Evolutionary conservation across 2,797 vertebrate species (phyloP).

Genomic region (Pseudochaenichthys georgianus): DNA sequence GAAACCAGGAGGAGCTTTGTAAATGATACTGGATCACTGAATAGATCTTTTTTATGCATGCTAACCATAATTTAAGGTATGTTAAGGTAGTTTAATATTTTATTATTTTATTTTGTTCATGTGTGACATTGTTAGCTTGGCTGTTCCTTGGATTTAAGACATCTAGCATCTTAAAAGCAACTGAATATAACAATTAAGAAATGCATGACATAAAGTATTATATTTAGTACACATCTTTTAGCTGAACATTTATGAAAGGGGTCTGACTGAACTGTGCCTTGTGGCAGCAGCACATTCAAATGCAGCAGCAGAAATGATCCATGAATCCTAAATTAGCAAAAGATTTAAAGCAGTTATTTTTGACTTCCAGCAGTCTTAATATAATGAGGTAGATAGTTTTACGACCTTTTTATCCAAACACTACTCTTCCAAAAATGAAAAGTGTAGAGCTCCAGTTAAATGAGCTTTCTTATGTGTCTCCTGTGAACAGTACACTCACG

Average conservation of each 20-base stretch:
- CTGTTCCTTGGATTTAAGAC: not conserved
- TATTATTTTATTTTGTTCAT: no score
- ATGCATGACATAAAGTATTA: not conserved
- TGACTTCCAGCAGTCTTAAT: slow-evolving; percentile 31
- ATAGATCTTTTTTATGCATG: not conserved
- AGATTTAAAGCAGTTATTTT: slow-evolving; percentile 12
- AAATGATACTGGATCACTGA: not conserved
- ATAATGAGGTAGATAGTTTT: slow-evolving; percentile 42
- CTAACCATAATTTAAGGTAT: no score
- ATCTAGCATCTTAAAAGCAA: not conserved
- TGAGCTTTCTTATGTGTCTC: slow-evolving; percentile 41
- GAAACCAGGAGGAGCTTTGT: not conserved
- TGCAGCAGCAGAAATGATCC: slow-evolving; percentile 48
- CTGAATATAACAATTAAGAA: slow-evolving; percentile 10
- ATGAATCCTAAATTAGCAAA: slow-evolving; percentile 35
- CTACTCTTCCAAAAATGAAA: slow-evolving; percentile 37
- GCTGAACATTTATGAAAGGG: slow-evolving; percentile 49
- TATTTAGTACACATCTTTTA: slow-evolving; percentile 27
- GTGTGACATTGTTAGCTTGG: not conserved
- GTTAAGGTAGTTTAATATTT: no score
- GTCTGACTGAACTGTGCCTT: slow-evolving; percentile 15
- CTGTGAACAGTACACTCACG: slow-evolving; percentile 59
- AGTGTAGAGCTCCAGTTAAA: slow-evolving; percentile 33
- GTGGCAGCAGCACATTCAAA: slow-evolving; percentile 40
- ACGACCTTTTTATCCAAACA: slow-evolving; percentile 32